Evolutionary conservation across 1,140 invertebrate species (phyloP).

Genomic region (Cardiocondyla obscurior): DNA sequence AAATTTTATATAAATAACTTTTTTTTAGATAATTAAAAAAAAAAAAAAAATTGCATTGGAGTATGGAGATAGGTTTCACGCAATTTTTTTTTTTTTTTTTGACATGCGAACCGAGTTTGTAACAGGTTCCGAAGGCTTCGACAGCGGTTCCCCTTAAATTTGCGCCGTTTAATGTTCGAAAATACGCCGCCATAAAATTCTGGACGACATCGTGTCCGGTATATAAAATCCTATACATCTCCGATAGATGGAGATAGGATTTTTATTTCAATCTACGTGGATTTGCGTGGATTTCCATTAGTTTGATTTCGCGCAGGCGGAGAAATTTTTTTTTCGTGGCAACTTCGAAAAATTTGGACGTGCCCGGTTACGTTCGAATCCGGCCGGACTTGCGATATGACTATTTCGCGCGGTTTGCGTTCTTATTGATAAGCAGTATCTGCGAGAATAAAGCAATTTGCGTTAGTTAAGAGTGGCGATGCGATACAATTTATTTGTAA

Average conservation of each 20-base stretch:
- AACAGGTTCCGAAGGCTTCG: not conserved
- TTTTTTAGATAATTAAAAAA: not conserved
- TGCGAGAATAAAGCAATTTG: not conserved
- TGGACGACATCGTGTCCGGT: conserved; percentile 32
- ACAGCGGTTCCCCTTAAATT: conserved; percentile 7
- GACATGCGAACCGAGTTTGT: not conserved
- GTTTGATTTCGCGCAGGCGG: conserved; percentile 40
- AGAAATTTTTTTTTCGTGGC: conserved; percentile 38
- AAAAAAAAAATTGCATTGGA: not conserved
- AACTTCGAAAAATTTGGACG: conserved; percentile 30
- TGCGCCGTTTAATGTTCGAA: conserved; percentile 35
- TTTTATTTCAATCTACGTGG: conserved; percentile 51
- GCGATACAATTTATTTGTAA: not conserved
- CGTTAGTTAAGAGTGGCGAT: no score
- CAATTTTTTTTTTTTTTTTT: not conserved
- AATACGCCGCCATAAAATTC: conserved; percentile 38
- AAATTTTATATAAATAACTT: not conserved
- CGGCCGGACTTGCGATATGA: not conserved
- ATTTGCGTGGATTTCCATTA: conserved; percentile 50
- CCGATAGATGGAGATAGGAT: conserved; percentile 52
- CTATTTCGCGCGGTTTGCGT: not conserved
- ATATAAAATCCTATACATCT: conserved; percentile 46
- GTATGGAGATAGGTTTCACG: not conserved
- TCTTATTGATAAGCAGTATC: not conserved
- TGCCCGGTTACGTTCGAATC: conserved; percentile 2